These are phyloP conservation scores for Chinchilla lanigera DNA, from an alignment of 2,113 vertebrate species.

Conservation along the genomic window DNA sequence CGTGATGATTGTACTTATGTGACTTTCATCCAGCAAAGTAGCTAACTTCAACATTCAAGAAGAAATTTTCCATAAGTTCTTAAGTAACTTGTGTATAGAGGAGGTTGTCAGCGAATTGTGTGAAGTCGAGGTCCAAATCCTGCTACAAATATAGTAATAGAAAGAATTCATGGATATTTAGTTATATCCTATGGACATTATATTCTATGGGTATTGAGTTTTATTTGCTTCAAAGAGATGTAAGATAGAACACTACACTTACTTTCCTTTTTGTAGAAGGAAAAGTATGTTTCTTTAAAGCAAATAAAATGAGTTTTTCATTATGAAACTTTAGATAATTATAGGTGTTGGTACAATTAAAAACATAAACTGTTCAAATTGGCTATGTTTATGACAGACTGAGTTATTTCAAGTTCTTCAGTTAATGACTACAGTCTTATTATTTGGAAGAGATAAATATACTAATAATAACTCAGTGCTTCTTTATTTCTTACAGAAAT, in stretches of 20 bases:
- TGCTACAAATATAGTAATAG: not conserved
- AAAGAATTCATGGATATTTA: not conserved
- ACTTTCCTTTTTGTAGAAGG: not conserved
- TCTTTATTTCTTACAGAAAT: not conserved
- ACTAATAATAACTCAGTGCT: not conserved
- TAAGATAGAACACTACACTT: not conserved
- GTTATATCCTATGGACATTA: not conserved
- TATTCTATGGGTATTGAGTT: not conserved
- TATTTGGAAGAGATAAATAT: not conserved
- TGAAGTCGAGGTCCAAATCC: not conserved
- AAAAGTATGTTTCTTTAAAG: not conserved
- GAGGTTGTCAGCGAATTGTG: rapidly evolving
- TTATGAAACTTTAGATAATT: not conserved
- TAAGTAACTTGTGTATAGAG: not conserved
- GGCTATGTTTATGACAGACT: not conserved
- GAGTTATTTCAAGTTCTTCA: not conserved
- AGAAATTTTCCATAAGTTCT: not conserved
- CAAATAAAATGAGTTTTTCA: conserved; percentile 17
- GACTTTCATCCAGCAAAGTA: not conserved
- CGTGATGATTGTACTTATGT: not conserved
- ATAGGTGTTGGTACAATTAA: not conserved
- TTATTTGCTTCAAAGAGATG: not conserved
- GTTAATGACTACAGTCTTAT: conserved; percentile 34
- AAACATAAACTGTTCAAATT: not conserved
- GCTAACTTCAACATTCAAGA: not conserved